phyloP scores from a whole-genome alignment of 1,140 invertebrate species.

The Drosophila sulfurigaster region DNA sequence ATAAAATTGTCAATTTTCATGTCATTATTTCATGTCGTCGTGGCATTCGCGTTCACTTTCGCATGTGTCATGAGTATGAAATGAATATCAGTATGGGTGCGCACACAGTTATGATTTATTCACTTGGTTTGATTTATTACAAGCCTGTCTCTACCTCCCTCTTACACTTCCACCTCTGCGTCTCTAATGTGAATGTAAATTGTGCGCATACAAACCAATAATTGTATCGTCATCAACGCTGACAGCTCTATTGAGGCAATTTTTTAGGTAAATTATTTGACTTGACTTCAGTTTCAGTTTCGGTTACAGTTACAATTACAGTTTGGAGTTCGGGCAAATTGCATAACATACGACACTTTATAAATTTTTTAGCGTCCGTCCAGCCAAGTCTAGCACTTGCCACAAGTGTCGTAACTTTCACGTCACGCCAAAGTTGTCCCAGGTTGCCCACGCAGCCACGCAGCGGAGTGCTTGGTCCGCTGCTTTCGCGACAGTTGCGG shows the following conservation, averaged over 20 bases:
- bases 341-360: conserved; percentile 71
- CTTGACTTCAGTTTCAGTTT: conserved; percentile 52
- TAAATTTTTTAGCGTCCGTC: conserved; percentile 54
- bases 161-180: neutral
- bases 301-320: neutral
- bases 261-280: conserved; percentile 70
- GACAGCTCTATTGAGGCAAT: conserved; percentile 44
- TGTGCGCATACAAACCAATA: conserved; percentile 77
- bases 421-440: conserved; percentile 34
- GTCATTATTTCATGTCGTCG: conserved; percentile 78
- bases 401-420: conserved; percentile 40
- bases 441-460: conserved; percentile 11
- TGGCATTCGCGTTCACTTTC: conserved; percentile 58
- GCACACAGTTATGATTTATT: conserved; percentile 79
- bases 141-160: conserved; percentile 28
- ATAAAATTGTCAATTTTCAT: conserved; percentile 84
- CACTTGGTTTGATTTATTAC: conserved; percentile 83
- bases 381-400: conserved; percentile 20
- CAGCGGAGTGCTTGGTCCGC: neutral
- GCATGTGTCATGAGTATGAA: conserved; percentile 52
- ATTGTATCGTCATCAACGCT: conserved; percentile 69
- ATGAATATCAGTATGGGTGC: conserved; percentile 13
- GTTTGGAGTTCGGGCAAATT: conserved; percentile 20
- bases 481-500: conserved; percentile 34
- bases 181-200: conserved; percentile 57